phyloP scores from a whole-genome alignment of 2,113 vertebrate genomes.

The Mastomys natalensis region DNA sequence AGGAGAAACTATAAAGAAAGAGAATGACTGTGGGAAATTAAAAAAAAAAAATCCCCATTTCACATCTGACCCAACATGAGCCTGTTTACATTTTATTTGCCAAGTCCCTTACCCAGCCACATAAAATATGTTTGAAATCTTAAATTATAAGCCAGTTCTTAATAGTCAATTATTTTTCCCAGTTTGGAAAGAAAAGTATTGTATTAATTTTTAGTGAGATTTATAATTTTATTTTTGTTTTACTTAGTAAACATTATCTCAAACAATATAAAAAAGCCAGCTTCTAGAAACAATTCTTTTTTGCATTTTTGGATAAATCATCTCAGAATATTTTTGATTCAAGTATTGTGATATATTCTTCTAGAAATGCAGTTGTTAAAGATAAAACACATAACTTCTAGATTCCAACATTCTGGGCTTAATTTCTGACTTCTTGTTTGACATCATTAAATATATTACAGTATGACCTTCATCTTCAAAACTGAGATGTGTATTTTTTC shows the following conservation, averaged over 20 bases:
- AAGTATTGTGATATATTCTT: background rate
- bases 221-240: background rate
- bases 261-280: background rate
- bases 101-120: background rate
- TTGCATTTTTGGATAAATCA: background rate
- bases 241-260: constrained; percentile 9
- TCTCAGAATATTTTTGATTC: constrained; percentile 1
- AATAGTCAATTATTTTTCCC: constrained; percentile 12
- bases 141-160: constrained; percentile 13
- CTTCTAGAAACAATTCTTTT: background rate
- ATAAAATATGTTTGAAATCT: constrained; percentile 57
- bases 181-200: background rate
- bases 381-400: background rate
- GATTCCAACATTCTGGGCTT: background rate
- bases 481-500: background rate
- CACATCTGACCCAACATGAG: constrained; percentile 48
- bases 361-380: background rate
- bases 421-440: background rate
- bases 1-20: constrained; percentile 54
- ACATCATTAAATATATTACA: background rate
- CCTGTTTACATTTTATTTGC: constrained; percentile 45
- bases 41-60: constrained; percentile 64
- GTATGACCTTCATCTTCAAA: background rate
- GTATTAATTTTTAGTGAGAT: background rate
- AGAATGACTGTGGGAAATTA: constrained; percentile 25